Conservation (phyloP, 2,797 vertebrate species). For the Rachycentron canadum region DNA sequence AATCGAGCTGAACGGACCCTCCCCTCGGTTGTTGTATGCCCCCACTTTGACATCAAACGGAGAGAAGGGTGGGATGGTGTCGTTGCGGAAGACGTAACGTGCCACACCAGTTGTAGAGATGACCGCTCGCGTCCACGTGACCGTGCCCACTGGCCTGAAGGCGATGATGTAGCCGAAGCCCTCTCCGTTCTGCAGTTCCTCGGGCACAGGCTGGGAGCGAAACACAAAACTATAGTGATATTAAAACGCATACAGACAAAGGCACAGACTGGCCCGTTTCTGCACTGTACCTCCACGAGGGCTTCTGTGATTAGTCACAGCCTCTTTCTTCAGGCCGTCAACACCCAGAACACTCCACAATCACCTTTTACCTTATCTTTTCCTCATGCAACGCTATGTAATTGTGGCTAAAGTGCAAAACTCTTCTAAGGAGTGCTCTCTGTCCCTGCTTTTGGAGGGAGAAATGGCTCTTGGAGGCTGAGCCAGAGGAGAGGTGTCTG, state of each 20-base stretch:
- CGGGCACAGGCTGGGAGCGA: constrained; percentile 91
- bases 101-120: constrained; percentile 89
- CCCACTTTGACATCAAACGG: constrained; percentile 95
- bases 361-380: constrained; percentile 52
- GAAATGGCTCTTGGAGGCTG: constrained; percentile 65
- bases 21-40: constrained; percentile 94
- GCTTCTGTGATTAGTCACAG: constrained; percentile 32
- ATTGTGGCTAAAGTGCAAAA: constrained; percentile 68
- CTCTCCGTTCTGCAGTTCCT: constrained; percentile 95
- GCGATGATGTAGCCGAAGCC: constrained; percentile 96
- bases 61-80: constrained; percentile 92
- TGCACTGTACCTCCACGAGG: constrained; percentile 38
- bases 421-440: constrained; percentile 62
- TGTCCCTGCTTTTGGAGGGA: constrained; percentile 65
- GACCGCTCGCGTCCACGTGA: constrained; percentile 92
- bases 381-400: constrained; percentile 45
- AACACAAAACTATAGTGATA: constrained; percentile 91
- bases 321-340: constrained; percentile 2
- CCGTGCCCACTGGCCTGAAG: constrained; percentile 88
- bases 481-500: constrained; percentile 60
- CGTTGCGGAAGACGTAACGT: constrained; percentile 91
- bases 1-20: constrained; percentile 95
- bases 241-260: constrained; percentile 88
- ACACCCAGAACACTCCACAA: constrained; percentile 31
- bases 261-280: constrained; percentile 78